Conservation (phyloP, 2,797 vertebrate species). For the Enteromius anoplus region DNA sequence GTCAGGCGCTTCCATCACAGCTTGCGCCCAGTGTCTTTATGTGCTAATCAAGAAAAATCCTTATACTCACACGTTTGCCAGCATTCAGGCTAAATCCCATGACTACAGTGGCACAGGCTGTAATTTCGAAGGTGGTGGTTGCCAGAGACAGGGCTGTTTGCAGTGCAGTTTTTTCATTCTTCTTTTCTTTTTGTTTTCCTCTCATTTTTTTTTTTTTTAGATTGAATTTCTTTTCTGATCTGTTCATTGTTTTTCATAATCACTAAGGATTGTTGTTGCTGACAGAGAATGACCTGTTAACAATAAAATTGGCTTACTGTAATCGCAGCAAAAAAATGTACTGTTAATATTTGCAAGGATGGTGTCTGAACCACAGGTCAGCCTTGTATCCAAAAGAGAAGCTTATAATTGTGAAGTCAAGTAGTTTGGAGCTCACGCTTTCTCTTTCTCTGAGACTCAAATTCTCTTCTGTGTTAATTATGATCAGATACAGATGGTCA, state of each 20-base stretch:
- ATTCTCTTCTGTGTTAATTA: constrained; percentile 18
- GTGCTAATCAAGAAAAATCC: constrained; percentile 50
- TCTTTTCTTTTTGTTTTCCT: neutral
- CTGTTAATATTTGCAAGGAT: constrained; percentile 53
- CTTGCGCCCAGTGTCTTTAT: constrained; percentile 44
- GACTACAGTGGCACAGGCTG: constrained; percentile 42
- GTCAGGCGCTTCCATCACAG: constrained; percentile 40
- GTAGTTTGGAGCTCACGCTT: constrained; percentile 38
- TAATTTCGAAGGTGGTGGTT: constrained; percentile 34
- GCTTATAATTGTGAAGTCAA: constrained; percentile 29
- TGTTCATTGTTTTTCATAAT: constrained; percentile 32
- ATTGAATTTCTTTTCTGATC: neutral
- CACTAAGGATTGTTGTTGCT: constrained; percentile 42
- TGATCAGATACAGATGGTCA: constrained; percentile 19
- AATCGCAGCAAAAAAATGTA: constrained; percentile 37
- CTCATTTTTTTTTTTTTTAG: neutral
- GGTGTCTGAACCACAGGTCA: constrained; percentile 52
- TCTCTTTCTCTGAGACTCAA: constrained; percentile 2
- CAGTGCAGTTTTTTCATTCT: neutral
- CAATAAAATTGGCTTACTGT: constrained; percentile 47
- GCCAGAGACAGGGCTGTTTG: constrained; percentile 27
- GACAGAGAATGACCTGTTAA: constrained; percentile 46
- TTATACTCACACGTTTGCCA: constrained; percentile 37
- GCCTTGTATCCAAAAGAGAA: constrained; percentile 32
- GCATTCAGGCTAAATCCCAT: constrained; percentile 50